Base-by-base conservation (phyloP, 2,113 vertebrate species). In the Cyprinus carpio region DNA sequence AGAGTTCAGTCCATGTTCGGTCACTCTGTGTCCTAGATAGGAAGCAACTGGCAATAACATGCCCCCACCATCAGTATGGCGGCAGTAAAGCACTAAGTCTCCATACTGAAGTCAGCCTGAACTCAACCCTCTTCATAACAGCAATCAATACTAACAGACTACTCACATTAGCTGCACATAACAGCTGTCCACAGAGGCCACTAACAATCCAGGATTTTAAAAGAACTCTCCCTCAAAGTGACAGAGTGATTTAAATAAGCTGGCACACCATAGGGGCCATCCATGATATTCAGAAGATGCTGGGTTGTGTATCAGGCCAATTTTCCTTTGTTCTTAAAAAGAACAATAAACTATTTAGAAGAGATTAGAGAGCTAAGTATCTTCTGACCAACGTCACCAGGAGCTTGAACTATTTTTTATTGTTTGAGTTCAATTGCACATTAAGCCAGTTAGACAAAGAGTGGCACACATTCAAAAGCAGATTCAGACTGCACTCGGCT, bases 21-120 rank as follows among this genome's bases (percentile, higher is more conserved):
- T 56, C 62, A 56, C n/a, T 81, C 27, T 86, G 13, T 86, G 90
- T 67, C 90, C 87, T 88, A 89, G 86, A 91, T 90, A 91, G 71
- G 81, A 90, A 89, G 64, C 74, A 87, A 89, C 84, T 85, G 84
- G 85, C 87, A 82, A 81, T 77, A 88, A 85, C 90, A 72, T 37
- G 72, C 46, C 72, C 54, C 65, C 65, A 76, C 58, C 60, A 67
- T 88, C 87, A 88, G 69, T n/a, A 69, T 9, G 74, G 78, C 56
- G 18, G 56, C 25, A 43, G 29, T 56, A 23, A 49, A 56, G 34
- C 82, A 78, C 51, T 5, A 12, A 80, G 78, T 62, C 76, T 60
- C 56, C 13, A 43, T 46, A 80, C 34, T 46, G n/a, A 58, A 64
- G 58, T 27, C 34, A 40, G 40, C 71, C 40, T 25, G 23, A 46